Base-by-base conservation (phyloP, 1,140 invertebrate species). In the Papilio dardanus region DNA sequence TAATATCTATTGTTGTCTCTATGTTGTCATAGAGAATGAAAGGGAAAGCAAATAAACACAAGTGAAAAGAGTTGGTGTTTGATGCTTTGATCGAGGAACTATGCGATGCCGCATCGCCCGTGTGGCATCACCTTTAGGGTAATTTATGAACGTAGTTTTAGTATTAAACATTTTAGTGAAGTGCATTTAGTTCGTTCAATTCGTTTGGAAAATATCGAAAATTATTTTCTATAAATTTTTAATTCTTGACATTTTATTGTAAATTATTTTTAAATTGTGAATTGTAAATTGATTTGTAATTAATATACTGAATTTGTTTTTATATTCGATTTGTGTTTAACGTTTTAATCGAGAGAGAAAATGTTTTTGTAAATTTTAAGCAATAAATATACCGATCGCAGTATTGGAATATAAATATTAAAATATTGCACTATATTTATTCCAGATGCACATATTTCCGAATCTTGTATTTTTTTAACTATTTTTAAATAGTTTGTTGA, bases 331-430 rank as follows among this genome's bases (percentile, higher is more conserved):
- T 67, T 31, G 62, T 42, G 62, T 46, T 50, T 50, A n/a, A n/a
- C n/a, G n/a, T 73, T 75, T 71, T 42, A 50, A n/a, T 28, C 7
- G 33, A 35, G 42, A 66, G 35, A 24, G 35, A 78, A n/a, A 75
- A 69, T 76, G 84, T 71, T 67, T 37, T 42, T 83, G 79, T 81
- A 83, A 77, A 83, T 82, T 78, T 79, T 80, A 77, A 30, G 77
- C 65, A 78, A 73, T 81, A 79, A 82, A 83, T 77, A 80, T 81
- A 88, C 87, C 88, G 83, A 83, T 77, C 81, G 79, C 87, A 90
- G 87, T 90, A 88, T 90, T 90, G 75, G 77, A 77, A 58, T 19
- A 75, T 69, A 54, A 58, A 58, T 77, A 68, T 77, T 76, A 50
- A 79, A 67, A 77, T 74, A 71, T 58, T 24, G 71, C 71, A 73